Evolutionary conservation across 2,797 vertebrate species (phyloP).

Genomic region (Mus caroli): DNA sequence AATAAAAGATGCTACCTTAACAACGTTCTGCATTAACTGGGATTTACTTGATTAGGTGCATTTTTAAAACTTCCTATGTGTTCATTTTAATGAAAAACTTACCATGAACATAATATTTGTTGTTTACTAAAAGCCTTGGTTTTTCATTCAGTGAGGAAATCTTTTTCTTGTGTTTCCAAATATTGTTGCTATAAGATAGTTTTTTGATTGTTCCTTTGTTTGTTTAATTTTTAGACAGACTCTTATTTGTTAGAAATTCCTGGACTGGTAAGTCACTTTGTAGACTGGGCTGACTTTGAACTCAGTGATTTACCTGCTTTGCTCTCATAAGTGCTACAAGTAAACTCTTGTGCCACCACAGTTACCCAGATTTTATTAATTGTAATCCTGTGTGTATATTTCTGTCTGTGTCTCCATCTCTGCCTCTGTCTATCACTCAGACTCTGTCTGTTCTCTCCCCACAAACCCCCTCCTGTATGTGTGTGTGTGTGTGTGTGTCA

Average conservation of each 20-base stretch:
- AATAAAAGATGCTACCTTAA: background rate
- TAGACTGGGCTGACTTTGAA: accelerated
- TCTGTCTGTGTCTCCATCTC: too few relatives aligned
- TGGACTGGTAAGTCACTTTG: too few relatives aligned
- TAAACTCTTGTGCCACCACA: too few relatives aligned
- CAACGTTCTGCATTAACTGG: background rate
- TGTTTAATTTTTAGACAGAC: background rate
- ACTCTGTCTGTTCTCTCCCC: too few relatives aligned
- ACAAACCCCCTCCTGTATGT: too few relatives aligned
- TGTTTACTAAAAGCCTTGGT: background rate
- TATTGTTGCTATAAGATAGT: background rate
- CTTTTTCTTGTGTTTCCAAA: background rate
- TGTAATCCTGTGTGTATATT: background rate
- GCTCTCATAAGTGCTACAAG: too few relatives aligned
- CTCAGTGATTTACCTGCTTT: background rate
- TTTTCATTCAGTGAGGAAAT: background rate
- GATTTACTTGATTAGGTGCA: background rate
- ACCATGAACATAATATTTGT: background rate
- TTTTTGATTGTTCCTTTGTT: background rate
- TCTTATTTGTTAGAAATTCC: background rate
- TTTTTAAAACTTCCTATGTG: too few relatives aligned
- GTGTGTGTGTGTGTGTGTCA: too few relatives aligned
- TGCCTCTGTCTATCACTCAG: background rate
- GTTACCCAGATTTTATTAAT: background rate
- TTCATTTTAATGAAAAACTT: background rate